These are phyloP conservation scores for Embiotoca jacksoni DNA, from an alignment of 2,113 vertebrate genomes.

Conservation along the genomic window DNA sequence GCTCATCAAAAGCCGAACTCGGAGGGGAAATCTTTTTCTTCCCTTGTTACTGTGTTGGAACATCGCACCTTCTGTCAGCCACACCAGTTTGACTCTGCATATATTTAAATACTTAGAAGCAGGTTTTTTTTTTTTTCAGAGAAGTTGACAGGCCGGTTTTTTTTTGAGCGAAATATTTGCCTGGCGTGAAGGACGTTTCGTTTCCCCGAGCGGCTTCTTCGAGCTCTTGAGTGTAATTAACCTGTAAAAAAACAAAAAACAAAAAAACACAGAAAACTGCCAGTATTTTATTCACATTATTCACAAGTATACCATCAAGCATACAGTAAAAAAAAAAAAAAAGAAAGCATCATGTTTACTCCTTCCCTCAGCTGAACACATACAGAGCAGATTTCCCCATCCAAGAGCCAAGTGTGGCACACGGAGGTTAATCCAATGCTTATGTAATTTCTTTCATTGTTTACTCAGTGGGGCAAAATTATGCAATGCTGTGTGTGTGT, in stretches of 20 bases:
- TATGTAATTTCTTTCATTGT: slow-evolving; percentile 55
- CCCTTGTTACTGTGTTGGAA: slow-evolving; percentile 31
- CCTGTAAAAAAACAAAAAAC: no score
- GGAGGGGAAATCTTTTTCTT: slow-evolving; percentile 22
- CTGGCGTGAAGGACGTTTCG: no score
- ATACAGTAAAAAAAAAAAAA: not conserved
- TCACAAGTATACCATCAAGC: no score
- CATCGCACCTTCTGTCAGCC: slow-evolving; percentile 14
- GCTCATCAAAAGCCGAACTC: slow-evolving; percentile 6
- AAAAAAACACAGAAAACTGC: no score
- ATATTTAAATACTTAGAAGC: not conserved
- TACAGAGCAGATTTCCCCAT: slow-evolving; percentile 19
- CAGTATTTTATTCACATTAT: no score
- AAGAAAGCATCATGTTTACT: not conserved
- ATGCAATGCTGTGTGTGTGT: slow-evolving; percentile 23
- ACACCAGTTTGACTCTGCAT: not conserved
- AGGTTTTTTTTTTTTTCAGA: not conserved
- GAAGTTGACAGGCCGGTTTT: not conserved
- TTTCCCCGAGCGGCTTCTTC: no score
- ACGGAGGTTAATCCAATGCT: slow-evolving; percentile 49
- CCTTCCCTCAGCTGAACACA: not conserved
- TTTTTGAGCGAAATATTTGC: not conserved
- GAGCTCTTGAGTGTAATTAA: no score
- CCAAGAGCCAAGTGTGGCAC: slow-evolving; percentile 44
- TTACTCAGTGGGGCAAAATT: slow-evolving; percentile 58